Base-by-base conservation (phyloP, 1,140 invertebrate species). In the Copidosoma floridanum region DNA sequence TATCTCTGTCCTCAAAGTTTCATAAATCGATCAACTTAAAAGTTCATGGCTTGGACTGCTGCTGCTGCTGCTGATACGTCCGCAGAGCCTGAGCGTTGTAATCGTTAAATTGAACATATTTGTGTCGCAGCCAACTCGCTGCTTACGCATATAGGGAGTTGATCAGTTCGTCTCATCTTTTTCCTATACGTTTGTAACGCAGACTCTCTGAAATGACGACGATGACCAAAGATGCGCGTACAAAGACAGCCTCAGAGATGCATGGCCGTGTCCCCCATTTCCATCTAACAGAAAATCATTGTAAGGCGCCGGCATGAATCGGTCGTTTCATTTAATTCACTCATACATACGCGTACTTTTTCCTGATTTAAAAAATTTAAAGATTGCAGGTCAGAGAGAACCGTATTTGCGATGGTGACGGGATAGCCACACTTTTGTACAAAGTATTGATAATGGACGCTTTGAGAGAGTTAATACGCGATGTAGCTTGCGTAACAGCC, bases 251-350 rank as follows among this genome's bases (percentile, higher is more conserved):
- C n/a, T n/a, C n/a, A n/a, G n/a, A n/a, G n/a, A n/a, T n/a, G 59
- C 60, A 40, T 63, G 71, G 73, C 68, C 77, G 59, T 58, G 37
- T 63, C 72, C 73, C 68, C 77, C 69, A 75, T n/a, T n/a, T 11
- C 44, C 68, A 59, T 37, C 52, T 61, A 75, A 78, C 74, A 77
- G 75, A 71, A 77, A 73, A 73, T 78, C 70, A 66, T 73, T 75
- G 73, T 78, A 63, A n/a, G n/a, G 37, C 57, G 40, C 50, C 52
- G 62, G 62, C 55, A 70, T 73, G 66, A 74, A 66, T 69, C 71
- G 63, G 51, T 52, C 64, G 27, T 23, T 61, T 71, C 65, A 71
- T 68, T 38, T 46, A 47, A 23, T 3, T n/a, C n/a, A n/a, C n/a
- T n/a, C n/a, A n/a, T n/a, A n/a, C n/a, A n/a, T n/a, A n/a, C n/a